Evolutionary conservation across 2,113 vertebrate species (phyloP), one percentile per base, ranked within the genome.

Genomic region (Leucoraja erinaceus): DNA sequence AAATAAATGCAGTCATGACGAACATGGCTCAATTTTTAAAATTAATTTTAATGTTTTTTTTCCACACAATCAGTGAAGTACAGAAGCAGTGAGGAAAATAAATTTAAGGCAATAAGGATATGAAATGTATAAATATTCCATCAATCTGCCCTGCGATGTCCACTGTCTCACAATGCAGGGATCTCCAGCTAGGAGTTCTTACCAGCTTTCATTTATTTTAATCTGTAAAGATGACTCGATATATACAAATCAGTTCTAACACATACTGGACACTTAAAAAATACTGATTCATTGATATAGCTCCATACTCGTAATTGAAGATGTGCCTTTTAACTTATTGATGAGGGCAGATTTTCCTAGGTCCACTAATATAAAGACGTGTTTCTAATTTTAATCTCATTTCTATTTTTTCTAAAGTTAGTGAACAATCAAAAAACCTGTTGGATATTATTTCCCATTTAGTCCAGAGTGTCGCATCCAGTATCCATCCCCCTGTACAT

Each of bases 61-160:
- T 90, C 20, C 88, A 90, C 90, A 91, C 90, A 70, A 72, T 91
- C 90, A 91, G 90, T 91, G 63, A 91, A 91, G 25, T 74, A 91
- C 90, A 91, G 90, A 91, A 91, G 90, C 90, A 72, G 90, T 91
- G 90, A 91, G 90, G 70, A 54, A 91, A 91, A 70, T 91, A 91
- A 91, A 91, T 70, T 91, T 91, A 91, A 91, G 90, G 90, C 90
- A 91, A 91, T 91, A 91, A 91, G 90, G 54, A 84, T 59, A 91
- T 91, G 90, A 91, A 91, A 91, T 91, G 90, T 91, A 91, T 72
- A 91, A 91, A 91, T 91, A 91, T 72, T 91, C 72, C 66, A 91
- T 72, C 38, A 33, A 91, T 66, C 68, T 91, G 90, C 68, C 90
- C 68, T 91, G 90, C 68, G 28, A 74, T 28, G 25, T 47, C 90